Evolutionary conservation across 2,113 vertebrate species (phyloP).

Genomic region (Tupaia tana): DNA sequence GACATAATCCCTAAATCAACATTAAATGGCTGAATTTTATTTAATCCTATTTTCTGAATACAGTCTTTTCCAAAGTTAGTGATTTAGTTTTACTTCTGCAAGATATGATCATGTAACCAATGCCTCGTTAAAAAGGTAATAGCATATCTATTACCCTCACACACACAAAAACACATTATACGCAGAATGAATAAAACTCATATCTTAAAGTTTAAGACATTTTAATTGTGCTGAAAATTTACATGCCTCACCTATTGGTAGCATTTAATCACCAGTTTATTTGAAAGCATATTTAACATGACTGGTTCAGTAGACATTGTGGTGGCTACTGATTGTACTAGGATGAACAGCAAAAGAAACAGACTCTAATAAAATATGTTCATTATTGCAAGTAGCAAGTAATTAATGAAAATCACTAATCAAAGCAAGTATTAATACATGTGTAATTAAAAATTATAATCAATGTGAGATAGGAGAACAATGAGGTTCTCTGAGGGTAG

Average conservation of each 20-base stretch:
- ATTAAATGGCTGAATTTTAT: neutral
- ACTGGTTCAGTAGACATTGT: neutral
- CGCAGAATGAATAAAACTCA: neutral
- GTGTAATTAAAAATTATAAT: neutral
- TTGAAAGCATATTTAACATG: neutral
- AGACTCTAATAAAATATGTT: neutral
- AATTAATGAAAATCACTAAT: neutral
- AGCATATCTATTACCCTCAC: rapidly evolving
- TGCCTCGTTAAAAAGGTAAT: neutral
- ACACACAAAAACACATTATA: no score
- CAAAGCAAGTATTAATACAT: neutral
- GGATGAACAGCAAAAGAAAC: neutral
- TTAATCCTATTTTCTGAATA: neutral
- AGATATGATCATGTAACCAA: neutral
- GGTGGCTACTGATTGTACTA: neutral
- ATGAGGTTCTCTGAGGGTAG: neutral
- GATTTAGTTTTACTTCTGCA: neutral
- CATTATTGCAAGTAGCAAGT: neutral
- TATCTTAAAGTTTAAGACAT: neutral
- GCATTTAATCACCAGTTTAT: neutral
- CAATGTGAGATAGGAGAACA: neutral
- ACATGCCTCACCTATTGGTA: neutral
- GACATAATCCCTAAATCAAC: no score
- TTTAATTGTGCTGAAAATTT: neutral
- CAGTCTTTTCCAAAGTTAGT: neutral